Conservation (phyloP, 2,113 vertebrate genomes). For the Bos taurus region DNA sequence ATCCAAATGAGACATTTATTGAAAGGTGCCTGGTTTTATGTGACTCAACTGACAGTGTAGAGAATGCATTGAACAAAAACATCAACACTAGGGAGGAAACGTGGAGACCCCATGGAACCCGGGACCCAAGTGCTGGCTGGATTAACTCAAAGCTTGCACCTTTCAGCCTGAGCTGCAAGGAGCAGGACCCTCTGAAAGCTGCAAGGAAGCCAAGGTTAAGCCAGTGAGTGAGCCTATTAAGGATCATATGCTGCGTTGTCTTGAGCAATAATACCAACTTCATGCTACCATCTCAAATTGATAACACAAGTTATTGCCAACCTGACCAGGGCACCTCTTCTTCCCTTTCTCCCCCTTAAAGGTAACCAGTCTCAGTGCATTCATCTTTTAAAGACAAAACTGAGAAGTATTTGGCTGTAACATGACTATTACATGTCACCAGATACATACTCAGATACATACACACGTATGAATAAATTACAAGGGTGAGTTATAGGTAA, state of each 20-base stretch:
- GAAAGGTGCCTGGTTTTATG: constrained; percentile 70
- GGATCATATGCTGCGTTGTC: not conserved
- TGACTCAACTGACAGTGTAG: constrained; percentile 67
- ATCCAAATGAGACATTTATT: constrained; percentile 70
- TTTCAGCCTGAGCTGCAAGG: not conserved
- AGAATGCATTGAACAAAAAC: constrained; percentile 65
- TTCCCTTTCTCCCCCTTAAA: not conserved
- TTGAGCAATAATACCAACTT: not conserved
- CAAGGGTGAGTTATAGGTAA: not conserved
- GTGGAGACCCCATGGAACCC: constrained; percentile 11
- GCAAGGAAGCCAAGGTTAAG: not conserved
- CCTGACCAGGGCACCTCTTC: not conserved
- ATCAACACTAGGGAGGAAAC: constrained; percentile 45
- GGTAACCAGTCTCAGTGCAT: not conserved
- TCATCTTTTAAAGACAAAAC: not conserved
- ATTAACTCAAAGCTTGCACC: constrained; percentile 53
- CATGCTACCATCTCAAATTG: not conserved
- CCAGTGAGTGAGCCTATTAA: not conserved
- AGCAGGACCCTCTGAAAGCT: not conserved
- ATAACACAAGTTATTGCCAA: not conserved
- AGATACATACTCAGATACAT: not conserved
- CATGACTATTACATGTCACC: not conserved
- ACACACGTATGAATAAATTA: not conserved
- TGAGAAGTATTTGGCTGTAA: not conserved
- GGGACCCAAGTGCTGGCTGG: constrained; percentile 1